Conservation (phyloP, 2,888 invertebrate species). For the Drosophila nigritarsus region DNA sequence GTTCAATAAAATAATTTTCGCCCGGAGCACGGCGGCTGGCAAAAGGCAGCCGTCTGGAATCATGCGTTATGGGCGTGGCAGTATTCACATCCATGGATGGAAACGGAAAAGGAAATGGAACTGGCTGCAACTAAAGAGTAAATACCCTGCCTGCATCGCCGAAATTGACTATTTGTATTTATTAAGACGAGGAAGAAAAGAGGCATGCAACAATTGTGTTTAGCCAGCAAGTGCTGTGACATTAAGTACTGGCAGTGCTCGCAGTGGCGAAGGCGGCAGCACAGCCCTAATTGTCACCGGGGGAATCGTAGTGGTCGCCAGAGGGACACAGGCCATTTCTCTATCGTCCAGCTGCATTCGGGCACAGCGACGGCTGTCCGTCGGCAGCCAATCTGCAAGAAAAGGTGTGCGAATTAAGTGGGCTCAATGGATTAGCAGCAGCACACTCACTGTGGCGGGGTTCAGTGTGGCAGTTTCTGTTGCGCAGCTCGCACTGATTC, state of each 20-base stretch:
- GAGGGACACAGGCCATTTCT: slow-evolving; percentile 30
- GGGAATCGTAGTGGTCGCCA: not conserved
- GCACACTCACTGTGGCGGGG: slow-evolving; percentile 57
- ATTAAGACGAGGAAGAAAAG: not conserved
- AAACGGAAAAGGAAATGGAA: not conserved
- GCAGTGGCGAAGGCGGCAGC: slow-evolving; percentile 4
- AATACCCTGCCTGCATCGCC: slow-evolving; percentile 8
- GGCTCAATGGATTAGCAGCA: not conserved
- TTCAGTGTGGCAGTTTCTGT: slow-evolving; percentile 53
- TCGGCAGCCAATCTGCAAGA: slow-evolving; percentile 60
- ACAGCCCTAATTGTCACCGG: slow-evolving; percentile 1
- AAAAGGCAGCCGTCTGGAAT: slow-evolving; percentile 53
- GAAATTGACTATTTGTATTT: slow-evolving; percentile 15
- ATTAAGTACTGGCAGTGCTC: not conserved
- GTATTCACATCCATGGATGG: not conserved
- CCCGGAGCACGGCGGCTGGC: slow-evolving; percentile 24
- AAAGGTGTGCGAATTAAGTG: not conserved
- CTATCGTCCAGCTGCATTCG: slow-evolving; percentile 53
- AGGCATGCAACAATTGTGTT: not conserved
- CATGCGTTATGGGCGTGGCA: slow-evolving; percentile 36
- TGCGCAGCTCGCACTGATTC: slow-evolving; percentile 58
- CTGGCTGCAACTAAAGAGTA: slow-evolving; percentile 30
- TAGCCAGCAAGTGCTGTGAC: not conserved
- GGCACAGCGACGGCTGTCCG: slow-evolving; percentile 45
- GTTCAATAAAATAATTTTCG: slow-evolving; percentile 82